These are phyloP conservation scores for Grantiella picta DNA, from an alignment of 2,113 vertebrate species.

Conservation along the genomic window DNA sequence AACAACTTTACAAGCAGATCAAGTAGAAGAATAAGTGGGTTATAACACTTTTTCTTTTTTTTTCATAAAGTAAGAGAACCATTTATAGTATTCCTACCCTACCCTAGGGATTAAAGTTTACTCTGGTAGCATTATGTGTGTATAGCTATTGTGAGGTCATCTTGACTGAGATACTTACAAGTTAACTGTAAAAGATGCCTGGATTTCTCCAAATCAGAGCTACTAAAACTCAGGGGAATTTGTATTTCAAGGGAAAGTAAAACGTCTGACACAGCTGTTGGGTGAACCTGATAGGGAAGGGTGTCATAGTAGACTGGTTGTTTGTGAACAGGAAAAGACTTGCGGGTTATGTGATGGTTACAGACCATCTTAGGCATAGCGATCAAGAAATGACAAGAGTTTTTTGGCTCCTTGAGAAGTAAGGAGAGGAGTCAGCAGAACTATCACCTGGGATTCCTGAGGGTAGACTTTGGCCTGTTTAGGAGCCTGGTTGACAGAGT, in stretches of 20 bases:
- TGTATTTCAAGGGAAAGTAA: neutral
- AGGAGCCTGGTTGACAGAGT: neutral
- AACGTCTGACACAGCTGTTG: neutral
- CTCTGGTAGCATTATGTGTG: neutral
- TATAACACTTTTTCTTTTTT: neutral
- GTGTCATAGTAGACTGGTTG: accelerated
- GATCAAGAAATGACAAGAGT: accelerated
- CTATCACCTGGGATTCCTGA: neutral
- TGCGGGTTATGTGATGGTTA: neutral
- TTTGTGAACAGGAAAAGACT: neutral
- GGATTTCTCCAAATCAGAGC: neutral
- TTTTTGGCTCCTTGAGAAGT: neutral
- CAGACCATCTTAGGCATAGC: accelerated
- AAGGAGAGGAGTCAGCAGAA: neutral
- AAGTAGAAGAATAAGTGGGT: neutral
- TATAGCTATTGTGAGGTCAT: neutral
- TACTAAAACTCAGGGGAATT: neutral
- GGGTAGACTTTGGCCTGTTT: neutral
- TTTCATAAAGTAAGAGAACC: neutral
- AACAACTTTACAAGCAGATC: neutral
- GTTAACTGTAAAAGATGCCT: neutral
- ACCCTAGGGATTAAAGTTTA: neutral
- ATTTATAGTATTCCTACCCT: neutral
- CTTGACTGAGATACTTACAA: neutral
- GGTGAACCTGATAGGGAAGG: neutral